phyloP scores from a whole-genome alignment of 2,888 invertebrate genomes.

The Sphaeridia pumilis region DNA sequence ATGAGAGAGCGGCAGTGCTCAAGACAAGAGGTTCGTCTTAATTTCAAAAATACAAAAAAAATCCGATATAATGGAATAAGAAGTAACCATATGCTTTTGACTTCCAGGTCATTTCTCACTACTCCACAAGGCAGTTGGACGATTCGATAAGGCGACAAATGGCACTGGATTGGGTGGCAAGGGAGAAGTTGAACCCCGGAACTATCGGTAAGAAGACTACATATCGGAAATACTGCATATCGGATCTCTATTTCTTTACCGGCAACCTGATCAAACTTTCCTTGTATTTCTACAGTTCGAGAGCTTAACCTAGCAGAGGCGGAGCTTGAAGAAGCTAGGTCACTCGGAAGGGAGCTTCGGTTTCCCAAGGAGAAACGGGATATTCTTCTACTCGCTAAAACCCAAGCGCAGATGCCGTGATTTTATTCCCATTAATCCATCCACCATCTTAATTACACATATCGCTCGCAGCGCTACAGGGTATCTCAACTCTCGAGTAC shows the following conservation, averaged over 20 bases:
- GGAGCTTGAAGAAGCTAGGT: conserved; percentile 70
- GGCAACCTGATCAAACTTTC: not conserved
- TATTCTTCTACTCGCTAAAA: conserved; percentile 76
- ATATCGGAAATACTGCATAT: not conserved
- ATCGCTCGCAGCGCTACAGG: no score
- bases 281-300: conserved; percentile 42
- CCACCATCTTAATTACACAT: no score
- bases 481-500: no score
- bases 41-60: not conserved
- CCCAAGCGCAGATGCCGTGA: no score
- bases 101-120: conserved; percentile 61
- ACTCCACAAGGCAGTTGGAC: conserved; percentile 80
- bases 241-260: conserved; percentile 2
- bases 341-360: conserved; percentile 78
- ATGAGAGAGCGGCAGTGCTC: conserved; percentile 93
- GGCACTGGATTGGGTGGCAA: conserved; percentile 88
- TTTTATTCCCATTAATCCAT: no score
- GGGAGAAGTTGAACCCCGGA: conserved; percentile 24
- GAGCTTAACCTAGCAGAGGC: conserved; percentile 75
- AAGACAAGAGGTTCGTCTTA: conserved; percentile 71
- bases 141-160: conserved; percentile 94
- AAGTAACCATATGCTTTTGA: not conserved
- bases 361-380: conserved; percentile 94
- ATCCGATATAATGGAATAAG: not conserved
- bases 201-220: conserved; percentile 20